Evolutionary conservation across 2,113 vertebrate genomes (phyloP).

Genomic region (Ivindomyrus marchei): DNA sequence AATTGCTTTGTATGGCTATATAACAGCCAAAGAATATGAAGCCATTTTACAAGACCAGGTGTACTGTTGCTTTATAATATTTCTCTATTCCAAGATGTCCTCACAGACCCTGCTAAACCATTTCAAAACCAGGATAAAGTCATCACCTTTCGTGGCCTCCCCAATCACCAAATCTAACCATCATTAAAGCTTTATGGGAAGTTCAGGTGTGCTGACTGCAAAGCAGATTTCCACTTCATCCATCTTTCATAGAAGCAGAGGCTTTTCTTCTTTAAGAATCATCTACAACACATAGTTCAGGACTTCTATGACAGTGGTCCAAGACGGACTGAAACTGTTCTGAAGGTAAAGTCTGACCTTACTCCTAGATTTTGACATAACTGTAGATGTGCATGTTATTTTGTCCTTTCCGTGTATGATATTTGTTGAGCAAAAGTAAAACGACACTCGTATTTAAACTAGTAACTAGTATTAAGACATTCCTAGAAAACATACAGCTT

Average conservation of each 20-base stretch:
- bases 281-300: not conserved
- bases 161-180: not conserved
- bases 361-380: not conserved
- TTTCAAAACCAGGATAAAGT: not conserved
- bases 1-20: not conserved
- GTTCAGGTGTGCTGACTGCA: not conserved
- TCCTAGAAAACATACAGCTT: not conserved
- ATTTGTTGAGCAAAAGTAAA: not conserved
- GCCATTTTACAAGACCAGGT: not conserved
- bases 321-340: not conserved
- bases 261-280: not conserved
- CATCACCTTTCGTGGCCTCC: not conserved
- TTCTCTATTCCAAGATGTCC: not conserved
- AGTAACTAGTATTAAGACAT: not conserved
- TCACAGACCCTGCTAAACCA: not conserved
- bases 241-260: not conserved
- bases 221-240: not conserved
- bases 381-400: not conserved
- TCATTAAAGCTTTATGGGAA: not conserved
- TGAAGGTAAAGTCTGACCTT: not conserved
- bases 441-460: not conserved
- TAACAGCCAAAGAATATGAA: not conserved
- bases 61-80: not conserved
- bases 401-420: not conserved
- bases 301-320: not conserved